These are phyloP conservation scores for Oreamnos americanus DNA, from an alignment of 2,113 vertebrate species.

Conservation along the genomic window DNA sequence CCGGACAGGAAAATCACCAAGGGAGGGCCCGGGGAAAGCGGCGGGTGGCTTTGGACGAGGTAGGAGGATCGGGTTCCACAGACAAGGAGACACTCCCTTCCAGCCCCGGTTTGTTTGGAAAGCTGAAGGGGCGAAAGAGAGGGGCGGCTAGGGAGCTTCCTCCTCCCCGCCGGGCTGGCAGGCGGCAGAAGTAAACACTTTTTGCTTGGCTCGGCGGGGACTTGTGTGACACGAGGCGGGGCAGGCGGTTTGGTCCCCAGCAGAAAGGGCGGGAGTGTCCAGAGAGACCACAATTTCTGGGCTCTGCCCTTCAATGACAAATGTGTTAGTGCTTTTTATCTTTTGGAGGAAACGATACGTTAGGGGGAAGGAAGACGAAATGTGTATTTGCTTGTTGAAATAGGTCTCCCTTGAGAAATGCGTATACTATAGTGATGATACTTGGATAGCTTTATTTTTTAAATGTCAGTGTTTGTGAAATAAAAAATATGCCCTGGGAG, in stretches of 20 bases:
- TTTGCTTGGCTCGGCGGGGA: background rate
- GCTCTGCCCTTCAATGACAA: background rate
- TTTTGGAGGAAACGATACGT: background rate
- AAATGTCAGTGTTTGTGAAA: background rate
- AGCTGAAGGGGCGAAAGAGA: background rate
- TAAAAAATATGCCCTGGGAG: background rate
- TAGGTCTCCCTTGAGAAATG: background rate
- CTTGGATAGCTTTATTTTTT: background rate
- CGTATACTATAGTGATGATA: background rate
- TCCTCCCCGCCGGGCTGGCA: background rate
- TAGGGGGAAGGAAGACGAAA: background rate
- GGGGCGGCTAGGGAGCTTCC: background rate
- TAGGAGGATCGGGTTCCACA: slow-evolving; percentile 46
- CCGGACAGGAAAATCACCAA: slow-evolving; percentile 40
- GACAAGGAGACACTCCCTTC: slow-evolving; percentile 61
- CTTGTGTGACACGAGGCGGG: background rate
- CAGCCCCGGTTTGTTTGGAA: background rate
- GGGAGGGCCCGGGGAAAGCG: background rate
- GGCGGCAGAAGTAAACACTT: background rate
- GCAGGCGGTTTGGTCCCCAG: background rate
- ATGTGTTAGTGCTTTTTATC: background rate
- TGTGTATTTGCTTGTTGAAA: background rate
- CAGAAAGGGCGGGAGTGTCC: background rate
- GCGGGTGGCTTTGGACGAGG: slow-evolving; percentile 56
- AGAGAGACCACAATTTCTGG: background rate